These are phyloP conservation scores for Leucania comma DNA, from an alignment of 2,888 invertebrate species.

Conservation along the genomic window DNA sequence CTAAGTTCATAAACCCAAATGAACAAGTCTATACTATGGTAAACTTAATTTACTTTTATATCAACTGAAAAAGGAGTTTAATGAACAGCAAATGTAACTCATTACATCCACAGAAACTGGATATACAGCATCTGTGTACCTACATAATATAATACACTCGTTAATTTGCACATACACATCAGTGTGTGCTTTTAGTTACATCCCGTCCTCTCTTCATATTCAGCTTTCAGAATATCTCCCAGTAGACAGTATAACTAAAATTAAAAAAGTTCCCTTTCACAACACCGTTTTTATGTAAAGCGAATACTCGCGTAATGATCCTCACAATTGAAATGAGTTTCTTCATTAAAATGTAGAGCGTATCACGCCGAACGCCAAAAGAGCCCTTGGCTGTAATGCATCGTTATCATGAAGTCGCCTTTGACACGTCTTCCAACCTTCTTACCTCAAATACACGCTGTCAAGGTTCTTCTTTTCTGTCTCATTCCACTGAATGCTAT, in stretches of 20 bases:
- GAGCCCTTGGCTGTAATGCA: conserved; percentile 63
- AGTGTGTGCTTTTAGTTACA: conserved; percentile 29
- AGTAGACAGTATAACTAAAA: conserved; percentile 64
- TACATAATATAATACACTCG: not conserved
- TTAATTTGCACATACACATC: not conserved
- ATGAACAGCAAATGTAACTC: conserved; percentile 1
- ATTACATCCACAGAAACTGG: not conserved
- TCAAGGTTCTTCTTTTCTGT: conserved; percentile 23
- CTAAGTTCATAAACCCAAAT: not conserved
- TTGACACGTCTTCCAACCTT: conserved; percentile 51
- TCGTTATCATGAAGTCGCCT: conserved; percentile 58
- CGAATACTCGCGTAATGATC: conserved; percentile 70
- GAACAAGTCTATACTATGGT: not conserved
- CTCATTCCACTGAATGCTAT: conserved; percentile 20
- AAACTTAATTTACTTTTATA: not conserved
- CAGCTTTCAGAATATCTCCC: conserved; percentile 49
- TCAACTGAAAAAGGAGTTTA: not conserved
- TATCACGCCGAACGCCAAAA: conserved; percentile 56
- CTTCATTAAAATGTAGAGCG: conserved; percentile 69
- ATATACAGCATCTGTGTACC: not conserved
- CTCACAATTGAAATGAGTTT: conserved; percentile 69
- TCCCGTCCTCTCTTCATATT: conserved; percentile 35
- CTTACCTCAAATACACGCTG: conserved; percentile 23
- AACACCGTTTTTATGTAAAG: conserved; percentile 64
- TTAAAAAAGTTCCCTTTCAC: conserved; percentile 69